Percentiles rank a stretch among this genome's conserved stretches.
Conservation (phyloP, 2,797 vertebrate genomes). For the Vultur gryphus region DNA sequence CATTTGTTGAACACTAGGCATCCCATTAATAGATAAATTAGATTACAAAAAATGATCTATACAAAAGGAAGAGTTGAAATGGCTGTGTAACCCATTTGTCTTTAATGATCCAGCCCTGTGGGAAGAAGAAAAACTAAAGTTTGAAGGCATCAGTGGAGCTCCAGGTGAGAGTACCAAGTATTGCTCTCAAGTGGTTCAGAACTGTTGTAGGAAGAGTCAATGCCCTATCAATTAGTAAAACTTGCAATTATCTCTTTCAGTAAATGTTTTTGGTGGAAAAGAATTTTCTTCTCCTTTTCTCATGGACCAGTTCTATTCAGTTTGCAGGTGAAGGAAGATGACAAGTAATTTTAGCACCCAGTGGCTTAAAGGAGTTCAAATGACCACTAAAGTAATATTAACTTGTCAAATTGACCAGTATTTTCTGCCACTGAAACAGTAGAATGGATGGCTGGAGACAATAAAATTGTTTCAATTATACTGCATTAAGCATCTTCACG, state of each 20-base stretch:
- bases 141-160: neutral
- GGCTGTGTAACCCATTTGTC: neutral
- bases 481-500: slow-evolving; percentile 73
- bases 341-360: slow-evolving; percentile 76
- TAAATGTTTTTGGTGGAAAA: slow-evolving; percentile 54
- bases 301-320: slow-evolving; percentile 44
- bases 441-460: slow-evolving; percentile 78
- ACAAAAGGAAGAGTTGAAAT: neutral
- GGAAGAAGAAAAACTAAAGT: neutral
- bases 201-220: neutral
- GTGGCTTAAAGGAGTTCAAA: slow-evolving; percentile 80
- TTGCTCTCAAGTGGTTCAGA: neutral
- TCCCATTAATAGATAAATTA: neutral
- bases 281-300: neutral
- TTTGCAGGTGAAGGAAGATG: slow-evolving; percentile 70
- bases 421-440: slow-evolving; percentile 77
- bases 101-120: neutral
- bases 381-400: slow-evolving; percentile 80
- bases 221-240: slow-evolving; percentile 58
- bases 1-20: neutral
- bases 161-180: neutral
- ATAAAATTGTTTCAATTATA: slow-evolving; percentile 86
- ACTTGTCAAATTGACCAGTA: slow-evolving; percentile 83
- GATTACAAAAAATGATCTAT: neutral
- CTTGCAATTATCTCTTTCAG: slow-evolving; percentile 43